phyloP scores from a whole-genome alignment of 2,113 vertebrate genomes.

The Lichenostomus cassidix region DNA sequence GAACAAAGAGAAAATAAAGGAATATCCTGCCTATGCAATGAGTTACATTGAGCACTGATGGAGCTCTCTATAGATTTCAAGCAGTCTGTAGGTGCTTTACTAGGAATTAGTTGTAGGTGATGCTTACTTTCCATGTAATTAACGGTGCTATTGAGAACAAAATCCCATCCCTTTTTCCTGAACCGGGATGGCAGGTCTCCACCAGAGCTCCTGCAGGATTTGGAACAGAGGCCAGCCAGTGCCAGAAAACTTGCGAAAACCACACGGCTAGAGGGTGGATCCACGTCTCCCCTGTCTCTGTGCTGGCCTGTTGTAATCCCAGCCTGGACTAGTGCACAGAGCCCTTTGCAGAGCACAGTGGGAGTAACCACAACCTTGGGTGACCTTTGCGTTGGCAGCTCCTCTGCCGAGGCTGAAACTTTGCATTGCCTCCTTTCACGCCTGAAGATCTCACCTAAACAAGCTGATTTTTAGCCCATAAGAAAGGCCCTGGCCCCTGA shows the following conservation, averaged over 20 bases:
- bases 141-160: neutral
- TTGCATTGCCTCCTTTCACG: neutral
- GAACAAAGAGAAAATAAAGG: neutral
- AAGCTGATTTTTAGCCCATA: neutral
- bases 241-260: neutral
- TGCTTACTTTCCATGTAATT: neutral
- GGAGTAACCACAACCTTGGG: conserved; percentile 26
- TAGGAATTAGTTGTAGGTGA: neutral
- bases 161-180: neutral
- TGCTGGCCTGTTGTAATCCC: conserved; percentile 5
- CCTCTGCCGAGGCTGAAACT: neutral
- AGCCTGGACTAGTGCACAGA: neutral
- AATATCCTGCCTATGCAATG: neutral
- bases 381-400: conserved; percentile 19
- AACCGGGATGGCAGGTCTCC: neutral
- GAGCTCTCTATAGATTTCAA: neutral
- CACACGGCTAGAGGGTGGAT: conserved; percentile 27
- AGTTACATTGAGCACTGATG: neutral
- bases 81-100: neutral
- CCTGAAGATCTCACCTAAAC: neutral
- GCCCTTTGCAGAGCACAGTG: neutral
- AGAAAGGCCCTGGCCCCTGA: neutral
- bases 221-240: neutral
- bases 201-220: neutral
- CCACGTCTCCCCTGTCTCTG: neutral